phyloP scores from a whole-genome alignment of 2,113 vertebrate genomes.

The Columba janthina region DNA sequence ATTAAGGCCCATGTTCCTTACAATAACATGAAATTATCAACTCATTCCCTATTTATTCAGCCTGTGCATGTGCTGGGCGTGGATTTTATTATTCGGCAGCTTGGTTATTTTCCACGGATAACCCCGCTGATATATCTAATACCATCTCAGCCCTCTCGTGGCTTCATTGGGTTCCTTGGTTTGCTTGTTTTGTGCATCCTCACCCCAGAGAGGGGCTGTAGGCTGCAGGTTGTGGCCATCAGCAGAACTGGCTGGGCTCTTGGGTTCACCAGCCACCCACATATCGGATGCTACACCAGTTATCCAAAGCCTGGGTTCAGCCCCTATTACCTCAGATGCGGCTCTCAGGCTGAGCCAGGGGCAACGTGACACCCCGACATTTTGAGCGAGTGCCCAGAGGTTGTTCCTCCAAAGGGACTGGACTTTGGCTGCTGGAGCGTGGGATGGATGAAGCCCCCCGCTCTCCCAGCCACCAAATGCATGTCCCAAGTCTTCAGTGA shows the following conservation, averaged over 20 bases:
- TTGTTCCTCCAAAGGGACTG: not conserved
- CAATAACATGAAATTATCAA: not conserved
- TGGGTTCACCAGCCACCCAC: not conserved
- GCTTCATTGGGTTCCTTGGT: not conserved
- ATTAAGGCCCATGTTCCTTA: not conserved
- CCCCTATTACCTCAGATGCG: not conserved
- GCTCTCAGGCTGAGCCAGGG: not conserved
- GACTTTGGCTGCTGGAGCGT: fast-evolving
- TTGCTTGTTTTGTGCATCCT: not conserved
- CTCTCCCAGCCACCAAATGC: no score
- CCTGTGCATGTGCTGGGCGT: not conserved
- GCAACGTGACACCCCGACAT: fast-evolving
- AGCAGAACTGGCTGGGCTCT: not conserved
- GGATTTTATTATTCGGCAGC: not conserved
- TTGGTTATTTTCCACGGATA: not conserved
- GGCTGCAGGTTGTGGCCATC: not conserved
- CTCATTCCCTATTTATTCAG: not conserved
- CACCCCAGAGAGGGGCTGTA: not conserved
- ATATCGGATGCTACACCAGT: not conserved
- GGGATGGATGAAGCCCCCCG: not conserved
- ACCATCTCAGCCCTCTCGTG: not conserved
- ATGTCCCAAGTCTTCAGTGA: no score
- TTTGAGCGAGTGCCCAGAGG: not conserved
- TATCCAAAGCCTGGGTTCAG: not conserved
- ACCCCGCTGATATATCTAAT: not conserved